phyloP scores from a whole-genome alignment of 2,113 vertebrate genomes.

The Eurypyga helias region DNA sequence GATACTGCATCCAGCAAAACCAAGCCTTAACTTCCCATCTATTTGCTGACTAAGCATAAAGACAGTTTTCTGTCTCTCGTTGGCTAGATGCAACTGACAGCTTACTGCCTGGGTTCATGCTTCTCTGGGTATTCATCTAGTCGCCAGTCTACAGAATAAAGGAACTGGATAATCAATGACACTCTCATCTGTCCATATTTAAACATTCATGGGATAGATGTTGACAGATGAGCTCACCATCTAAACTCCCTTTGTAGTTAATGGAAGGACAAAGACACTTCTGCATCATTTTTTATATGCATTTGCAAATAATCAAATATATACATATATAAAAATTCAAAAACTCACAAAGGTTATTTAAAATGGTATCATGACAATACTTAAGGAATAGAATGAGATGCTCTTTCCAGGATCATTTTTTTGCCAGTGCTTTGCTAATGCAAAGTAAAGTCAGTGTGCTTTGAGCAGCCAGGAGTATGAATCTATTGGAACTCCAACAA shows the following conservation, averaged over 20 bases:
- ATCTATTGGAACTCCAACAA: neutral
- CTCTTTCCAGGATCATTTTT: neutral
- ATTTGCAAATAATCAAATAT: neutral
- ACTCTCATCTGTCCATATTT: conserved; percentile 36
- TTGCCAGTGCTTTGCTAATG: neutral
- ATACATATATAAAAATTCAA: neutral
- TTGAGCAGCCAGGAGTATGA: neutral
- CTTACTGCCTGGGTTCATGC: neutral
- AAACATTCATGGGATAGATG: conserved; percentile 25
- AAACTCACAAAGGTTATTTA: neutral
- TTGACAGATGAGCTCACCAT: conserved; percentile 55
- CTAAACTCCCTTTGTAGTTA: conserved; percentile 29
- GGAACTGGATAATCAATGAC: conserved; percentile 27
- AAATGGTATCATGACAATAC: neutral
- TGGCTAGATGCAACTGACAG: neutral
- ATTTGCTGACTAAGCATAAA: neutral
- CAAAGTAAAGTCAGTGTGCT: neutral
- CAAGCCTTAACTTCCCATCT: neutral
- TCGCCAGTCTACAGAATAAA: neutral
- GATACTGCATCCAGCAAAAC: neutral
- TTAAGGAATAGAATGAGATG: neutral
- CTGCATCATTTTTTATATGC: neutral
- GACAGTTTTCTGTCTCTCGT: neutral
- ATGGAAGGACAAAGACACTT: neutral
- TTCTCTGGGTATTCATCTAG: neutral